These are phyloP conservation scores for Cephus pulcher DNA, from an alignment of 2,888 invertebrate species.

Conservation along the genomic window DNA sequence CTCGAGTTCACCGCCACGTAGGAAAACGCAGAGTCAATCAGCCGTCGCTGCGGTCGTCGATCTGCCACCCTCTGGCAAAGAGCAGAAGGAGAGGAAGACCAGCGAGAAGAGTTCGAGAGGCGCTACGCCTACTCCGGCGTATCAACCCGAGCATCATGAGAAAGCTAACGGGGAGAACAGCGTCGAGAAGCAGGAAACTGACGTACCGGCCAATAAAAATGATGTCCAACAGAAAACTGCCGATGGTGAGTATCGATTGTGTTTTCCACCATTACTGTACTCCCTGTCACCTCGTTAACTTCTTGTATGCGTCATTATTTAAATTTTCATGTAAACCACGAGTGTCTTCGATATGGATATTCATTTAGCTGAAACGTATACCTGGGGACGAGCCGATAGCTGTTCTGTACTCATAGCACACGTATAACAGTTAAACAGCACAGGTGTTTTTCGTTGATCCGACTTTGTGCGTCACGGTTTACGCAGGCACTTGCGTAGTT, in stretches of 20 bases:
- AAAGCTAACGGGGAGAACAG: conserved; percentile 55
- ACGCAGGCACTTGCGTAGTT: background rate
- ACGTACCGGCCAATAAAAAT: conserved; percentile 31
- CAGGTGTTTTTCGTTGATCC: background rate
- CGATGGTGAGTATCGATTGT: conserved; percentile 48
- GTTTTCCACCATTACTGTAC: background rate
- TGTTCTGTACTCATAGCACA: background rate
- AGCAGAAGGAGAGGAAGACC: conserved; percentile 45
- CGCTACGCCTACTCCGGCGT: conserved; percentile 41
- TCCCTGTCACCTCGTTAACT: background rate
- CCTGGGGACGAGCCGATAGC: background rate
- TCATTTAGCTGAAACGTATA: background rate
- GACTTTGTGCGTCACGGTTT: background rate
- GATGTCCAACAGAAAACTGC: conserved; percentile 46
- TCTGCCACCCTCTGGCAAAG: conserved; percentile 32
- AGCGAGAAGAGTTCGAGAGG: conserved; percentile 50
- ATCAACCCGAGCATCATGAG: conserved; percentile 32
- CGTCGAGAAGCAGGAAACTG: conserved; percentile 48
- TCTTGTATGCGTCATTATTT: background rate
- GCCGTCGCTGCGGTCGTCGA: conserved; percentile 30
- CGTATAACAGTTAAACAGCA: background rate
- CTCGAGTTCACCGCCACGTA: conserved; percentile 52
- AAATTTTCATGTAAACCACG: background rate
- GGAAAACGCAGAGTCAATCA: conserved; percentile 46
- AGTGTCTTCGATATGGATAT: background rate